Conservation (phyloP, 2,797 vertebrate species). For the Petrocephalus schoutedeni region DNA sequence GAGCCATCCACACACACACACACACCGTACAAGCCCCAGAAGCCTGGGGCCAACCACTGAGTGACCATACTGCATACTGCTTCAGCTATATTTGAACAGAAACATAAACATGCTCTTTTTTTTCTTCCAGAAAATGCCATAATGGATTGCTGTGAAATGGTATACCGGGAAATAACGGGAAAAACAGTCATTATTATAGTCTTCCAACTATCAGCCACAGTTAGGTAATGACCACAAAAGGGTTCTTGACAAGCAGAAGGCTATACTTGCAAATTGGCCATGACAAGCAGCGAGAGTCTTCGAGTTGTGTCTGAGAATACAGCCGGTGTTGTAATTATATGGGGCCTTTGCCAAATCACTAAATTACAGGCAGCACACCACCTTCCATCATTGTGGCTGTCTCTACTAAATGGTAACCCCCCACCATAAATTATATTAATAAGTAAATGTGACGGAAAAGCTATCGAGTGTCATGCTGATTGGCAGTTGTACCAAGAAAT, state of each 20-base stretch:
- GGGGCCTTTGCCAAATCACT: neutral
- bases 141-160: neutral
- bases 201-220: neutral
- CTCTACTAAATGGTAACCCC: neutral
- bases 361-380: neutral
- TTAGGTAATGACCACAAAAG: conserved; percentile 9
- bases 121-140: neutral
- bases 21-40: neutral
- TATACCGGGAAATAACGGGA: neutral
- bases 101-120: neutral
- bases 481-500: neutral
- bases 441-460: neutral
- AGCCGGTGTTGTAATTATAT: conserved; percentile 7
- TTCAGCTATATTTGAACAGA: neutral
- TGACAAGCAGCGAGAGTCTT: neutral
- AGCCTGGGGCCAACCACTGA: neutral
- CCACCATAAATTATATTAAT: neutral
- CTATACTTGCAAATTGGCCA: neutral
- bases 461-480: neutral
- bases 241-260: conserved; percentile 1
- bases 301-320: neutral
- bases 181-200: neutral
- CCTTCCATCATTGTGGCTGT: neutral
- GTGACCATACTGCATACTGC: neutral
- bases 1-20: neutral